Percentiles rank a stretch among this genome's conserved stretches.
These are phyloP conservation scores for Drosophila ficusphila DNA, from an alignment of 1,140 invertebrate species.

Conservation along the genomic window DNA sequence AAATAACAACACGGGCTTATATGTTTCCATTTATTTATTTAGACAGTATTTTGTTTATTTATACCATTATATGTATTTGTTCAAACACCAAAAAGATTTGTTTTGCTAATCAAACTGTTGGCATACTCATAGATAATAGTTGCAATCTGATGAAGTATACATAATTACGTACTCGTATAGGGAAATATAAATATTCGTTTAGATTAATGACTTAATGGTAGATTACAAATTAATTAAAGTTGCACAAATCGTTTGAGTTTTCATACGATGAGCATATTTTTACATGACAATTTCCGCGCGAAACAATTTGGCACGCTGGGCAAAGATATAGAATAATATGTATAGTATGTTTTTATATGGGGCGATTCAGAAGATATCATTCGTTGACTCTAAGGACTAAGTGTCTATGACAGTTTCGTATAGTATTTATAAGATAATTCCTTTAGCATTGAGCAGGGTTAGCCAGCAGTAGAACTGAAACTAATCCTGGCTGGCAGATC, in stretches of 20 bases:
- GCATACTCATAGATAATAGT: slow-evolving; percentile 19
- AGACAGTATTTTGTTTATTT: slow-evolving; percentile 22
- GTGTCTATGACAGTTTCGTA: slow-evolving; percentile 64
- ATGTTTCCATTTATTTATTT: slow-evolving; percentile 15
- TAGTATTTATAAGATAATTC: slow-evolving; percentile 59
- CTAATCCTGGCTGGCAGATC: slow-evolving; percentile 38
- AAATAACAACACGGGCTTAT: neutral
- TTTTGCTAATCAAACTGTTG: slow-evolving; percentile 52
- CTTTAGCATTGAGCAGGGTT: slow-evolving; percentile 14
- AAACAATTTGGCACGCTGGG: slow-evolving; percentile 72
- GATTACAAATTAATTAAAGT: slow-evolving; percentile 56
- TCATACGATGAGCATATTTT: slow-evolving; percentile 24
- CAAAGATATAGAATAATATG: slow-evolving; percentile 44
- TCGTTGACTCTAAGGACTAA: slow-evolving; percentile 62
- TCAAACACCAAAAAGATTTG: slow-evolving; percentile 71
- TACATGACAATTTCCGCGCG: slow-evolving; percentile 69
- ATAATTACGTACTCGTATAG: slow-evolving; percentile 32
- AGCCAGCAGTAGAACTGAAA: slow-evolving; percentile 18
- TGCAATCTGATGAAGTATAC: slow-evolving; percentile 37
- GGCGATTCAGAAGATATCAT: slow-evolving; percentile 25
- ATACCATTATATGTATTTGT: slow-evolving; percentile 67
- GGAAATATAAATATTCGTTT: slow-evolving; percentile 66
- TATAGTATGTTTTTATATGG: slow-evolving; percentile 13
- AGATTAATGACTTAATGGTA: slow-evolving; percentile 57
- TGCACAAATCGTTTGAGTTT: slow-evolving; percentile 54